Base-by-base conservation (phyloP, 2,888 invertebrate genomes). In the Ariolimax columbianus region DNA sequence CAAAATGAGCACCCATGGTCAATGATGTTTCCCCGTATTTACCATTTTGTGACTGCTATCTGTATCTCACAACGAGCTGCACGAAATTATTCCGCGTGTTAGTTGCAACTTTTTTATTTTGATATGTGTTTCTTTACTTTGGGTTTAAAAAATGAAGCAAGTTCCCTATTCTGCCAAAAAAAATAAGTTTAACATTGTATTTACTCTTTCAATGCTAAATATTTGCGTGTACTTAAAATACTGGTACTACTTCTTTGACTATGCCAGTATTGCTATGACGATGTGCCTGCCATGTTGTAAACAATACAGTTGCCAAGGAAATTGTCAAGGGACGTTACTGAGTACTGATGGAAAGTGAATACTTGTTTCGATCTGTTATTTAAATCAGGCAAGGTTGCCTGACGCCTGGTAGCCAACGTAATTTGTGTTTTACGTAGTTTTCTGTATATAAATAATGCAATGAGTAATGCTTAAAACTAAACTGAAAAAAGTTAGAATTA, bases 261-360 rank as follows among this genome's bases (percentile, higher is more conserved):
- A 66, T 14, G 30, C 19, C 33, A 30, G 11, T 75, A 33, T 79
- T 79, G 66, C 68, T 79, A 79, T 79, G 68, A 38, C 33, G 78
- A 38, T 23, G 43, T 23, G 33, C 26, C 43, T 17, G 79, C 79
- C 79, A 68, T 79, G 66, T 30, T 79, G 43, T 79, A 79, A 66
- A 79, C 68, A 66, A 79, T 30, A 43, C 14, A 63, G 33, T 43
- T 59, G 55, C 7, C 23, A 77, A 36, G 77, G 36, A 33, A 30
- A 4, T 30, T 14, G 9, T 40, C 26, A 79, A 40, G 78, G 79
- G 79, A 79, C 30, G 47, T 33, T 43, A 79, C 79, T 79, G 26
- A 26, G 30, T n/a, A n/a, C n/a, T n/a, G n/a, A n/a, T n/a, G n/a
- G n/a, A n/a, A n/a, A n/a, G n/a, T n/a, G n/a, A n/a, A n/a, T n/a